Percentiles rank a stretch among this genome's conserved stretches.
Evolutionary conservation across 2,888 invertebrate genomes (phyloP).

Genomic region (Macrophya alboannulata): DNA sequence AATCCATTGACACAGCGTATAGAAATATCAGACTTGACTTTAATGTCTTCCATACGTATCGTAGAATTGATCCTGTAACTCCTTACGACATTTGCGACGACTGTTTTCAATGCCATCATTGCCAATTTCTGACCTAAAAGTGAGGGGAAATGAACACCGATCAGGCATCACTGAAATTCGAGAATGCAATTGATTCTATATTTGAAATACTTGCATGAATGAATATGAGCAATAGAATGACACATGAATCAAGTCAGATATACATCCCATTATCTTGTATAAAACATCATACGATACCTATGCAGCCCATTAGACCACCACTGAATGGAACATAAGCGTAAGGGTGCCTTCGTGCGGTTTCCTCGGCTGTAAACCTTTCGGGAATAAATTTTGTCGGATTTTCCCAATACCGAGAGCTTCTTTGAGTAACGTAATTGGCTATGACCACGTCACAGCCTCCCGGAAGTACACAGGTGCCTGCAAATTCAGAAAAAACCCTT

Average conservation of each 20-base stretch:
- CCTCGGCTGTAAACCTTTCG: slow-evolving; percentile 66
- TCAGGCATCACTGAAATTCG: not conserved
- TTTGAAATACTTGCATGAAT: not conserved
- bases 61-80: slow-evolving; percentile 31
- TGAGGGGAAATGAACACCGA: not conserved
- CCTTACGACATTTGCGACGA: slow-evolving; percentile 28
- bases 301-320: slow-evolving; percentile 63
- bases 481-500: slow-evolving; percentile 40
- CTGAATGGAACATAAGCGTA: slow-evolving; percentile 66
- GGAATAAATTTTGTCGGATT: slow-evolving; percentile 67
- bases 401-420: slow-evolving; percentile 65
- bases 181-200: not conserved
- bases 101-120: slow-evolving; percentile 19
- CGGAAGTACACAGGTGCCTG: slow-evolving; percentile 65
- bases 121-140: slow-evolving; percentile 26
- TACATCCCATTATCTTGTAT: not conserved
- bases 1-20: slow-evolving; percentile 65
- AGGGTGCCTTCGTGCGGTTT: slow-evolving; percentile 64
- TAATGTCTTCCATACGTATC: slow-evolving; percentile 57
- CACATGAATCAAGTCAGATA: not conserved
- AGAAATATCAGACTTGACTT: slow-evolving; percentile 63
- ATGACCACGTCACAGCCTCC: slow-evolving; percentile 62
- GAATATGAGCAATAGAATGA: not conserved
- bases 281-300: slow-evolving; percentile 50
- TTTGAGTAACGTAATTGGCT: slow-evolving; percentile 61